These are phyloP conservation scores for Brachionichthys hirsutus DNA, from an alignment of 2,113 vertebrate species.

Conservation along the genomic window DNA sequence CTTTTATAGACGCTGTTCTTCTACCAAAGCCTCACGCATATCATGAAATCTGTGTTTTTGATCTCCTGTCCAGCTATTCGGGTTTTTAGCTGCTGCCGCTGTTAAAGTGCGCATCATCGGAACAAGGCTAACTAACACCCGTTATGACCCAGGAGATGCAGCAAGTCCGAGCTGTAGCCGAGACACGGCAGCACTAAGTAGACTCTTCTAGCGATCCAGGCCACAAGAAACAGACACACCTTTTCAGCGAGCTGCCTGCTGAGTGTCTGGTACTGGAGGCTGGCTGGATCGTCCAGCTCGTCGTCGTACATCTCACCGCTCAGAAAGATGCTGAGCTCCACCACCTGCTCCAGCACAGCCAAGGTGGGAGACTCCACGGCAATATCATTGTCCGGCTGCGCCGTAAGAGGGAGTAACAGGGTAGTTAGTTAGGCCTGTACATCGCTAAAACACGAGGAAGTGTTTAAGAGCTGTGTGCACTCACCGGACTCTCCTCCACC, in stretches of 20 bases:
- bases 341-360: conserved; percentile 78
- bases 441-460: neutral
- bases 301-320: conserved; percentile 76
- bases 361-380: conserved; percentile 54
- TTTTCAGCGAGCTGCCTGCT: conserved; percentile 82
- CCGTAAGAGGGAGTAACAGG: neutral
- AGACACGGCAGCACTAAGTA: neutral
- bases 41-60: conserved; percentile 20
- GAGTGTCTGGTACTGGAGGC: conserved; percentile 72
- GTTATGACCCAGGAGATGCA: conserved; percentile 19
- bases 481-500: conserved; percentile 44
- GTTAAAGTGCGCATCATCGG: conserved; percentile 20
- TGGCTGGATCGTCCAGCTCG: conserved; percentile 79
- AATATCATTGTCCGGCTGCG: conserved; percentile 87
- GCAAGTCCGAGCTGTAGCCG: neutral
- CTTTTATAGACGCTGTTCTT: conserved; percentile 5
- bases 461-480: conserved; percentile 4
- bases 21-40: conserved; percentile 8
- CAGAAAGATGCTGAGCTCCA: conserved; percentile 86
- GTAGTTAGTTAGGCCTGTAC: neutral
- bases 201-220: conserved; percentile 4
- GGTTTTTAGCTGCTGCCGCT: conserved; percentile 23
- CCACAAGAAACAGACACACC: conserved; percentile 62
- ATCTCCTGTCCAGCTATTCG: conserved; percentile 8
- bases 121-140: conserved; percentile 27